Evolutionary conservation across 2,113 vertebrate genomes (phyloP), one percentile per base, ranked within the genome.

Genomic region (Dipodomys spectabilis): DNA sequence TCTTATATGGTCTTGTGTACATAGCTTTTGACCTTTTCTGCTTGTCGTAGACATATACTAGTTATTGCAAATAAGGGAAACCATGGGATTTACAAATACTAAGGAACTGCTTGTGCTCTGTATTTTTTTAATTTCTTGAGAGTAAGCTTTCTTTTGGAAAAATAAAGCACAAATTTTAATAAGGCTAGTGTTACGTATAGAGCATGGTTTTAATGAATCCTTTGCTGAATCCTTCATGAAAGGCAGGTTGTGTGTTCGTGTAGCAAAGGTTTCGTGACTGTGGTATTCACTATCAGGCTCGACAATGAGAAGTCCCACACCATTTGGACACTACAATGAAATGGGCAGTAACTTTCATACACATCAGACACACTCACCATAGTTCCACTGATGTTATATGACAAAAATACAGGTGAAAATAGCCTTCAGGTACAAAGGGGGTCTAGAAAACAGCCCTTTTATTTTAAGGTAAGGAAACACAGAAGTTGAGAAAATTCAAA

Each of bases 351-450:
- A 32, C 57, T 88, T 82, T 30, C 72, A 22, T 44, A 19, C 2
- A 71, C 27, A 20, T 25, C 19, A 87, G n/a, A 49, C 69, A 62
- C 53, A 60, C 18, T 65, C 35, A 32, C 1, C 35, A 69, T 28
- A 67, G 45, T 83, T 90, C 28, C 25, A 35, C 19, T 85, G 35
- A 45, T 86, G 13, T 45, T 86, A 27, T 15, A 2, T 62, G 23
- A 67, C 35, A 82, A 74, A 94, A 82, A 20, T 30, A 77, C 57
- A 87, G 53, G 32, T 88, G 81, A 90, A 96, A 96, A 69, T 68
- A 44, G 74, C 90, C 39, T 65, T 57, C 25, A 67, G 64, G 25
- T 69, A 13, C 20, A 77, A 78, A 65, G 35, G 7, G 81, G 7
- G 60, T 32, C 35, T 49, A 74, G n/a, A 49, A 8, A 69, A 83